Conservation (phyloP, 2,797 vertebrate species). For the Clamator glandarius region DNA sequence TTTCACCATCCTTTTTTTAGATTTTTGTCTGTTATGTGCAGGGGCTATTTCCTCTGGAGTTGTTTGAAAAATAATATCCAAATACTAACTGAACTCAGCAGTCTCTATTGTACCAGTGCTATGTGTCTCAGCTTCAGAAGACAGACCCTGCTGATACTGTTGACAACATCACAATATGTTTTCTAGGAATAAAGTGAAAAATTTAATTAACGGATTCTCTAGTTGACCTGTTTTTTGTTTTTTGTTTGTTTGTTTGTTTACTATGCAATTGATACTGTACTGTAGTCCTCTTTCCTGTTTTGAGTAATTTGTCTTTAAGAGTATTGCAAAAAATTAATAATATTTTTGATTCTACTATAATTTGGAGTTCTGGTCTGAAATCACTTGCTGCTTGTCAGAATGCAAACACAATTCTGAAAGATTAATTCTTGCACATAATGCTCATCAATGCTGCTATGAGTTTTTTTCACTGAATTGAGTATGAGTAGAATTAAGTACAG, state of each 20-base stretch:
- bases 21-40: not conserved
- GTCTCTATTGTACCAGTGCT: not conserved
- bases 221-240: not conserved
- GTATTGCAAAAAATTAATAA: not conserved
- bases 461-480: not conserved
- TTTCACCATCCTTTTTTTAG: not conserved
- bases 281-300: not conserved
- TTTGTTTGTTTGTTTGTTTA: not conserved
- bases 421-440: not conserved
- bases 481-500: not conserved
- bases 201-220: not conserved
- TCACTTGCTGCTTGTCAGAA: not conserved
- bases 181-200: not conserved
- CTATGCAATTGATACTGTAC: not conserved
- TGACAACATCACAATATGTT: not conserved
- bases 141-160: not conserved
- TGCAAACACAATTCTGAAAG: not conserved
- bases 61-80: not conserved
- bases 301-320: not conserved
- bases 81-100: not conserved
- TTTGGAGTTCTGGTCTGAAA: not conserved
- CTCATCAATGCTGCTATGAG: not conserved
- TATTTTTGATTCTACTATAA: not conserved
- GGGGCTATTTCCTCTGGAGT: not conserved
- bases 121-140: not conserved